Percentiles rank a stretch among this genome's conserved stretches.
These are phyloP conservation scores for Acromyrmex heyeri DNA, from an alignment of 1,140 invertebrate species.

Conservation along the genomic window DNA sequence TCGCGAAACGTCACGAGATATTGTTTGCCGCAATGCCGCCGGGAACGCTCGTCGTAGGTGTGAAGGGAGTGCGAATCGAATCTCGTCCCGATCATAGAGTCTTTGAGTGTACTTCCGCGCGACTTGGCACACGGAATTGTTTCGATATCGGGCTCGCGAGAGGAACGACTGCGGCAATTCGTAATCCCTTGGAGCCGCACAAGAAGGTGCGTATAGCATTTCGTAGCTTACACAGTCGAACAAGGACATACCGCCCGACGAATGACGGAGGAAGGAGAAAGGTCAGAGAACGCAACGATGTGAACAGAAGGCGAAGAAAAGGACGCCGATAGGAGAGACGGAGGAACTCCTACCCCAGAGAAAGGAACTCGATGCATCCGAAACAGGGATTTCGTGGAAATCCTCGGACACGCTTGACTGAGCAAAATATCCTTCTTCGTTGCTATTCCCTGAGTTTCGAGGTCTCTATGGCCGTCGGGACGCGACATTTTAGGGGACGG, in stretches of 20 bases:
- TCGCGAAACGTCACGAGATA: slow-evolving; percentile 59
- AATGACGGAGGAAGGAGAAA: not conserved
- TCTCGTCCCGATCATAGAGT: slow-evolving; percentile 69
- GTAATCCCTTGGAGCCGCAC: slow-evolving; percentile 73
- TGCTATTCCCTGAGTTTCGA: slow-evolving; percentile 80
- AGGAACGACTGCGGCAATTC: slow-evolving; percentile 74
- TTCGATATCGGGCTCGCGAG: slow-evolving; percentile 59
- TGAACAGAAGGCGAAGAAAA: slow-evolving; percentile 36
- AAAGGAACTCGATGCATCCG: slow-evolving; percentile 78
- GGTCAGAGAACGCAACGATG: slow-evolving; percentile 43
- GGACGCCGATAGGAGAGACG: slow-evolving; percentile 19
- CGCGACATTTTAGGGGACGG: slow-evolving; percentile 7
- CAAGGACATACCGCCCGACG: not conserved
- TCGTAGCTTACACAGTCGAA: slow-evolving; percentile 43
- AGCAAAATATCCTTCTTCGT: slow-evolving; percentile 83
- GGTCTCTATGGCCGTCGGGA: slow-evolving; percentile 53
- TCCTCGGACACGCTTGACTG: slow-evolving; percentile 81
- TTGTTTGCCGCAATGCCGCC: slow-evolving; percentile 59
- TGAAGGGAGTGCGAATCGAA: slow-evolving; percentile 52
- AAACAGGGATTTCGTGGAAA: slow-evolving; percentile 84
- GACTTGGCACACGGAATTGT: slow-evolving; percentile 71
- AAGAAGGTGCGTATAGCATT: slow-evolving; percentile 67
- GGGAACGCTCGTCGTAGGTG: slow-evolving; percentile 42
- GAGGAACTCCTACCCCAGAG: slow-evolving; percentile 25
- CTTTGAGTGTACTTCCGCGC: slow-evolving; percentile 75